Conservation (phyloP, 2,888 invertebrate species). For the Leptothorax acervorum region DNA sequence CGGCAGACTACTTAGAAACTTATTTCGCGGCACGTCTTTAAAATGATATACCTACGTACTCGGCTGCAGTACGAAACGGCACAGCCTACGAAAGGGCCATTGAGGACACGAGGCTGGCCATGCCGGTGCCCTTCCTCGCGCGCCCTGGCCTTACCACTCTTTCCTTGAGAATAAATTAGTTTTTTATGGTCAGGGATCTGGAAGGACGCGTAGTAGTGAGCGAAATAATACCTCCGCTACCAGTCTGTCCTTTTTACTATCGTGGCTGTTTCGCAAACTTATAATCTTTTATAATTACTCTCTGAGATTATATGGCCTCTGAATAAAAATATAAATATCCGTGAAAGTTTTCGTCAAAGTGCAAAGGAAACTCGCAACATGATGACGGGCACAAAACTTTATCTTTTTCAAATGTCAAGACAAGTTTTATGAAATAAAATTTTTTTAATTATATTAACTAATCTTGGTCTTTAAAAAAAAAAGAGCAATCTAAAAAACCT, state of each 20-base stretch:
- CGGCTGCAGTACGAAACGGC: conserved; percentile 49
- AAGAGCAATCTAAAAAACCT: background rate
- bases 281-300: conserved; percentile 78
- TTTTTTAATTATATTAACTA: background rate
- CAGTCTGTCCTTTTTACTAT: background rate
- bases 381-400: background rate
- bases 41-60: conserved; percentile 80
- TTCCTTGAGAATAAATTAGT: conserved; percentile 76
- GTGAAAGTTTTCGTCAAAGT: conserved; percentile 40
- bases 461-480: background rate
- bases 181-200: conserved; percentile 76
- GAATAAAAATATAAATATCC: conserved; percentile 50
- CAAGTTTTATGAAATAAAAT: background rate
- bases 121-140: conserved; percentile 63
- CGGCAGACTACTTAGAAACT: conserved; percentile 83
- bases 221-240: conserved; percentile 72
- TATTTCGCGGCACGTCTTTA: conserved; percentile 83
- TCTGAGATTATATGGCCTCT: conserved; percentile 11
- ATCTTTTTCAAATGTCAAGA: background rate
- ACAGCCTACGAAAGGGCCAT: conserved; percentile 59
- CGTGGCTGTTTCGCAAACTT: conserved; percentile 63
- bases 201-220: conserved; percentile 63
- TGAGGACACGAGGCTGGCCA: conserved; percentile 63
- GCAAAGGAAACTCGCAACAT: background rate
- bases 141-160: conserved; percentile 56